These are phyloP conservation scores for Drosophila monieri DNA, from an alignment of 2,888 invertebrate genomes.

Conservation along the genomic window DNA sequence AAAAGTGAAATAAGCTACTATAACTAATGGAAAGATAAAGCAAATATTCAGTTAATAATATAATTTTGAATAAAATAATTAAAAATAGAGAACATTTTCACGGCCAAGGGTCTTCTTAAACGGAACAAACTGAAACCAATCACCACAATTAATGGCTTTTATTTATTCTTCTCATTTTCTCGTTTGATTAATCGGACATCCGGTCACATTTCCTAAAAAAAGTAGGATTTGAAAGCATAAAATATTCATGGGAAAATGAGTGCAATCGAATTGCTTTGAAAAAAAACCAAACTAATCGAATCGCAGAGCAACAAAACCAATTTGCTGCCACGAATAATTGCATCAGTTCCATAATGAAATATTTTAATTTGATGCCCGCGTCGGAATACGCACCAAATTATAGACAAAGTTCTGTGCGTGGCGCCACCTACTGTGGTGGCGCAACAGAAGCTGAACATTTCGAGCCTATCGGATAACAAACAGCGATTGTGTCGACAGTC, in stretches of 20 bases:
- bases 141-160: background rate
- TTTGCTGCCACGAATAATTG: slow-evolving; percentile 37
- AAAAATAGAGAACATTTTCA: too few species aligned
- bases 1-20: too few species aligned
- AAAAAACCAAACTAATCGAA: slow-evolving; percentile 27
- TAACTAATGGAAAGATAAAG: too few species aligned
- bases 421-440: background rate
- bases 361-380: slow-evolving; percentile 25
- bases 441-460: slow-evolving; percentile 2
- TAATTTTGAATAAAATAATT: too few species aligned
- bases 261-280: slow-evolving; percentile 19
- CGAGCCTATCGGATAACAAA: slow-evolving; percentile 1
- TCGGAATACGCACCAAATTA: slow-evolving; percentile 2
- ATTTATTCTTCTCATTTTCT: background rate
- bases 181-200: background rate
- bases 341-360: slow-evolving; percentile 30
- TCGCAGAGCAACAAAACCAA: slow-evolving; percentile 28
- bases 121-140: background rate
- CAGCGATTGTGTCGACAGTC: background rate
- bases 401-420: background rate
- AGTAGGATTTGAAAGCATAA: background rate
- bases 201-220: background rate
- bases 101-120: too few species aligned
- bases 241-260: slow-evolving; percentile 6
- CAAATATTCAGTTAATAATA: too few species aligned